Base-by-base conservation (phyloP, 2,888 invertebrate genomes). In the Polydrusus pterygomalis region DNA sequence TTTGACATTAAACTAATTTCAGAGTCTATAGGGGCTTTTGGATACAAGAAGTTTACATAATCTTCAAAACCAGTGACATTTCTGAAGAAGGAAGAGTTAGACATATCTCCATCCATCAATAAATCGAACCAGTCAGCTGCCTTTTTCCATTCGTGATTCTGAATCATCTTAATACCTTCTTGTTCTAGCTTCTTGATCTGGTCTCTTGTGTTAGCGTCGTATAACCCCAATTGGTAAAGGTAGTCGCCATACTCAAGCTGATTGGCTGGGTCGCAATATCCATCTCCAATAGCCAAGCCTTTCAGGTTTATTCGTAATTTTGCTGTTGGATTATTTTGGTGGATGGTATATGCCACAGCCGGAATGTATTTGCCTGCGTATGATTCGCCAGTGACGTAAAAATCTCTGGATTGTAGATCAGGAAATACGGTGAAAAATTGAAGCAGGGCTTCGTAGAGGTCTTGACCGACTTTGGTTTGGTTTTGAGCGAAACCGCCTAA, bases 331-430 rank as follows among this genome's bases (percentile, higher is more conserved):
- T 91, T 91, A 78, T 92, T 92, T 79, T 90, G 90, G 81, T 94
- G 91, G 70, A 95, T 95, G 0, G 93, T 91, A 84, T 94, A 92
- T 0, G 92, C 91, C 62, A 95, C 86, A 0, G 96, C 94, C 1
- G 97, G 97, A 0, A 92, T 91, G 83, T 92, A 92, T 85, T 92
- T 92, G 0, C 96, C 96, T 62, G 92, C 96, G 84, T 97, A 97
- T 0, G 96, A 96, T 88, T 97, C 97, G 0, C 97, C 97, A 0
- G 95, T 93, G 0, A 96, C 91, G 88, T 92, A 98, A 86, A 98
- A 97, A 65, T 93, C 93, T 81, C 93, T 93, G 0, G 88, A 84
- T 83, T 91, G 91, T 30, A 94, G 88, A 81, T 95, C 92, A 0
- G 94, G 93, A 85, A 97, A 98, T 0, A 97, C 85, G 78, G 92